Evolutionary conservation across 2,113 vertebrate species (phyloP).

Genomic region (Hyperopisus bebe): DNA sequence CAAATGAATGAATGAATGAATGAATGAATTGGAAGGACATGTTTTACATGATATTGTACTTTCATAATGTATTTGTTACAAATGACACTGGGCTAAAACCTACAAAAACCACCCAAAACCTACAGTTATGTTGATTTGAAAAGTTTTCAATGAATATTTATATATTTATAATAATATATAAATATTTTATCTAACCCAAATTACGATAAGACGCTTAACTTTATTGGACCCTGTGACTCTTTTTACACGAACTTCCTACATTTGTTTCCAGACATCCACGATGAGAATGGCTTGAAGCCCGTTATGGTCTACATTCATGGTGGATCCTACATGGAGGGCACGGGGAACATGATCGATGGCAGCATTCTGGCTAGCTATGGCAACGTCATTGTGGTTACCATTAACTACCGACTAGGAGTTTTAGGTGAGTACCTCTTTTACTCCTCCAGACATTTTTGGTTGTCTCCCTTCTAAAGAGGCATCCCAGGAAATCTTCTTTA

Average conservation of each 20-base stretch:
- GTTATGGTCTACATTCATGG: constrained; percentile 78
- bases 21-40: neutral
- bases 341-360: constrained; percentile 74
- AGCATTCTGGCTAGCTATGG: constrained; percentile 73
- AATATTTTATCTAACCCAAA: neutral
- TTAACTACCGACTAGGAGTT: constrained; percentile 73
- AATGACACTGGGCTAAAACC: neutral
- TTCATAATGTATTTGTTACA: neutral
- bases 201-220: constrained; percentile 17
- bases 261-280: constrained; percentile 65
- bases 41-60: neutral
- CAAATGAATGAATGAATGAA: neutral
- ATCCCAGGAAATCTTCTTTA: neutral
- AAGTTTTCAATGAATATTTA: neutral
- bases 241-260: constrained; percentile 12
- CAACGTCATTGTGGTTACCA: constrained; percentile 70
- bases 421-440: constrained; percentile 60
- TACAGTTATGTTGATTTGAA: neutral
- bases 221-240: neutral
- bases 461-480: neutral
- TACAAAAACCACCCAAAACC: neutral
- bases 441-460: neutral
- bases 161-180: no score
- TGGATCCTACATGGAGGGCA: constrained; percentile 76
- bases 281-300: constrained; percentile 67